Evolutionary conservation across 2,113 vertebrate species (phyloP).

Genomic region (Petroica traversi): DNA sequence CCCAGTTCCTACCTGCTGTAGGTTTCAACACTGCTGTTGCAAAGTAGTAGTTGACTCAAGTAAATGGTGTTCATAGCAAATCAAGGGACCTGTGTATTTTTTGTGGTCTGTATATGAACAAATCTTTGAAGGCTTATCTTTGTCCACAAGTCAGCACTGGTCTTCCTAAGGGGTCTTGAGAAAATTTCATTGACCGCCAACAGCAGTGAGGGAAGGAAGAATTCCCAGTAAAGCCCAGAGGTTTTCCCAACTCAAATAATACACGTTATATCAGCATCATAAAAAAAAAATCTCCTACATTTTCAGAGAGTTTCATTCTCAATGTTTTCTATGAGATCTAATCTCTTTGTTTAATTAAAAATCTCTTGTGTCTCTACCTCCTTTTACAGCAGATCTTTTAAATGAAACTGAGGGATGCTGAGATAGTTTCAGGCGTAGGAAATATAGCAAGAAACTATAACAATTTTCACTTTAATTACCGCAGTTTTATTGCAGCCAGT

Average conservation of each 20-base stretch:
- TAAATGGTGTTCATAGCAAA: neutral
- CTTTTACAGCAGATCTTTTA: neutral
- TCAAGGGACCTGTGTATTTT: neutral
- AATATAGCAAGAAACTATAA: neutral
- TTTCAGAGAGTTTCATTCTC: neutral
- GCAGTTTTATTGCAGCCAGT: neutral
- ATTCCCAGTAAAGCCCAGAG: neutral
- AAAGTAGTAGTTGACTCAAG: neutral
- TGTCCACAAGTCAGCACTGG: neutral
- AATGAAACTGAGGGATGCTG: neutral
- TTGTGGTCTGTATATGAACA: neutral
- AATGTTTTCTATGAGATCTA: slow-evolving; percentile 17
- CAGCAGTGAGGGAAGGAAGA: neutral
- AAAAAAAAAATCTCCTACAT: neutral
- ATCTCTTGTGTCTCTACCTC: neutral
- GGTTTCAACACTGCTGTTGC: neutral
- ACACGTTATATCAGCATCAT: neutral
- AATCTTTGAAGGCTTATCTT: neutral
- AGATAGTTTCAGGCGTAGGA: neutral
- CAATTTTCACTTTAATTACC: neutral
- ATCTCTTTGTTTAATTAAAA: slow-evolving; percentile 65
- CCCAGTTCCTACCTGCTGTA: neutral
- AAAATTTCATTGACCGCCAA: neutral
- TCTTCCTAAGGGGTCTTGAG: neutral
- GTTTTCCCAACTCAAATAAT: neutral